A percentile compares a stretch with the other conserved stretches of the same genome.
Evolutionary conservation across 2,113 vertebrate genomes (phyloP).

Genomic region (Seriola quinqueradiata): DNA sequence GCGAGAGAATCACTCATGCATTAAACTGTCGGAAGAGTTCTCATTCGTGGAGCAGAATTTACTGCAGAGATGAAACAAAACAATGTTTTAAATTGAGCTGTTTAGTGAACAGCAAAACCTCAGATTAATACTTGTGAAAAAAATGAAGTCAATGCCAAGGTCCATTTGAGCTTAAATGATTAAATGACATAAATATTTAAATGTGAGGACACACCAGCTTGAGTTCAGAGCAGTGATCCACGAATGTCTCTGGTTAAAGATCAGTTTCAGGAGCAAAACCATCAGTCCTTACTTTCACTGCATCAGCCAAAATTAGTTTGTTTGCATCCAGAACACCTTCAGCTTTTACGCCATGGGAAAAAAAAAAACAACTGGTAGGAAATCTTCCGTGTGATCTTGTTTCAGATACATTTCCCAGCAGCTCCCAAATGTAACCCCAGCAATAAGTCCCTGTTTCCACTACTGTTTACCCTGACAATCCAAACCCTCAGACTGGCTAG

Average conservation of each 20-base stretch:
- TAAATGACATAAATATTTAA: neutral
- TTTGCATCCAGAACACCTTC: neutral
- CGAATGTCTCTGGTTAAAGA: neutral
- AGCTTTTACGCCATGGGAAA: neutral
- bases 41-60: conserved; percentile 21
- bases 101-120: conserved; percentile 20
- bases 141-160: neutral
- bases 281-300: neutral
- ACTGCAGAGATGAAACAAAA: conserved; percentile 18
- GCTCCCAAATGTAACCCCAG: neutral
- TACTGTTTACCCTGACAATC: neutral
- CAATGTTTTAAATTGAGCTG: conserved; percentile 21
- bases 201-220: neutral
- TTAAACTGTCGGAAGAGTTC: conserved; percentile 38
- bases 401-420: neutral
- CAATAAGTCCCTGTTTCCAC: neutral
- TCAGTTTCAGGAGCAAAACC: neutral
- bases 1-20: conserved; percentile 44
- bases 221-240: neutral
- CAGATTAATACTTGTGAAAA: neutral
- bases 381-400: neutral
- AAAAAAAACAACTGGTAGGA: neutral
- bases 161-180: neutral
- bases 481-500: conserved; percentile 1
- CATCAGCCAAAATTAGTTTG: neutral